phyloP scores from a whole-genome alignment of 2,888 invertebrate species.

The Metellina segmentata region DNA sequence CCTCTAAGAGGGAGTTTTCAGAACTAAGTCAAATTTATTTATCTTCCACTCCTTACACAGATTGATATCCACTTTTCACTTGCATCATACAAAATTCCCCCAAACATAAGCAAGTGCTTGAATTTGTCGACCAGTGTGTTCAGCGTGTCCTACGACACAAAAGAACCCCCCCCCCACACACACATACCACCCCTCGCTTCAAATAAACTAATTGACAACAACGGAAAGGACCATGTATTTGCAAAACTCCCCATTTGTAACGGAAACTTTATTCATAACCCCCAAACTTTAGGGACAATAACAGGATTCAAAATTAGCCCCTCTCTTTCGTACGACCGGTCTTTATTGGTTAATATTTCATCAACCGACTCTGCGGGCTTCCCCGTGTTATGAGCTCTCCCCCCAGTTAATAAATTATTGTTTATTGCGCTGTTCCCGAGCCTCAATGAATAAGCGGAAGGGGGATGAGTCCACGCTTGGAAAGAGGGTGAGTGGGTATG shows the following conservation, averaged over 20 bases:
- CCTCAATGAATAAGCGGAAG: slow-evolving; percentile 6
- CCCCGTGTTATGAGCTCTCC: slow-evolving; percentile 6
- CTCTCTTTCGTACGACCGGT: background rate
- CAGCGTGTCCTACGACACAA: background rate
- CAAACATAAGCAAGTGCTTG: background rate
- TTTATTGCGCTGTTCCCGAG: slow-evolving; percentile 29
- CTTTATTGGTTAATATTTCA: slow-evolving; percentile 55
- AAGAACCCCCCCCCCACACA: background rate
- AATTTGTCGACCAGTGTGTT: background rate
- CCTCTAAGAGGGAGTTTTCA: no score
- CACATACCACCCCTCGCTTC: background rate
- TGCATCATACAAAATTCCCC: background rate
- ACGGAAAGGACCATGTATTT: background rate
- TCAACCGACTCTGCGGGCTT: background rate
- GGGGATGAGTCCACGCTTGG: background rate
- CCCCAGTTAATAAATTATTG: slow-evolving; percentile 47
- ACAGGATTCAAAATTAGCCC: slow-evolving; percentile 20
- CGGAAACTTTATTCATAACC: slow-evolving; percentile 18
- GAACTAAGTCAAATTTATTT: no score
- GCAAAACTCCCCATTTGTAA: background rate
- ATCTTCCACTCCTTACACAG: no score
- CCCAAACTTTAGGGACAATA: slow-evolving; percentile 28
- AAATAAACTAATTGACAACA: background rate
- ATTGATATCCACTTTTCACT: background rate
- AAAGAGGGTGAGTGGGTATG: background rate